Percentiles rank a stretch among this genome's conserved stretches.
Evolutionary conservation across 2,888 invertebrate genomes (phyloP).

Genomic region (Calliphora vomitoria): DNA sequence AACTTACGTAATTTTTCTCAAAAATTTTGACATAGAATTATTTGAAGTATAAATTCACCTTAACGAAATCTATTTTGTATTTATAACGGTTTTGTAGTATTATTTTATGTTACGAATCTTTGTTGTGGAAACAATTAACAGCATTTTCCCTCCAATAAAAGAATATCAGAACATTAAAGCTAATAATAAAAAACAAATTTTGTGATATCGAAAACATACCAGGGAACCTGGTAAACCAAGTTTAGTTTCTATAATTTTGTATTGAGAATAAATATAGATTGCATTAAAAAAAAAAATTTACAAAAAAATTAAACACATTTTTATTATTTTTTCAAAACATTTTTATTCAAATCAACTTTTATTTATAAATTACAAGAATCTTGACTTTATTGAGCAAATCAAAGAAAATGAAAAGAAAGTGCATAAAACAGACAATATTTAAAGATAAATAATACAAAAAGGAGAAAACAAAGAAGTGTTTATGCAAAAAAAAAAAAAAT

Average conservation of each 20-base stretch:
- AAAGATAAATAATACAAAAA: slow-evolving; percentile 13
- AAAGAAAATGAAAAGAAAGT: background rate
- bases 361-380: slow-evolving; percentile 30
- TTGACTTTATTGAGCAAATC: slow-evolving; percentile 11
- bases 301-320: background rate
- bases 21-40: too few relatives aligned
- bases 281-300: background rate
- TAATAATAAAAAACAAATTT: too few relatives aligned
- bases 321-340: slow-evolving; percentile 26
- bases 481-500: background rate
- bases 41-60: too few relatives aligned
- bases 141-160: too few relatives aligned
- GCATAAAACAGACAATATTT: background rate
- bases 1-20: too few relatives aligned
- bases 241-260: background rate
- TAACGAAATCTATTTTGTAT: too few relatives aligned
- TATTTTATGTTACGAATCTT: too few relatives aligned
- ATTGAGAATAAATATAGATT: slow-evolving; percentile 54
- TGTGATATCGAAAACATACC: too few relatives aligned
- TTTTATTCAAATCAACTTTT: slow-evolving; percentile 46
- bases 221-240: too few relatives aligned
- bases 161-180: too few relatives aligned
- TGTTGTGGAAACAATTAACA: too few relatives aligned
- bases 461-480: slow-evolving; percentile 25
- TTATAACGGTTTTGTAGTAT: too few relatives aligned